phyloP scores from a whole-genome alignment of 2,797 vertebrate species.

The Dallia pectoralis region DNA sequence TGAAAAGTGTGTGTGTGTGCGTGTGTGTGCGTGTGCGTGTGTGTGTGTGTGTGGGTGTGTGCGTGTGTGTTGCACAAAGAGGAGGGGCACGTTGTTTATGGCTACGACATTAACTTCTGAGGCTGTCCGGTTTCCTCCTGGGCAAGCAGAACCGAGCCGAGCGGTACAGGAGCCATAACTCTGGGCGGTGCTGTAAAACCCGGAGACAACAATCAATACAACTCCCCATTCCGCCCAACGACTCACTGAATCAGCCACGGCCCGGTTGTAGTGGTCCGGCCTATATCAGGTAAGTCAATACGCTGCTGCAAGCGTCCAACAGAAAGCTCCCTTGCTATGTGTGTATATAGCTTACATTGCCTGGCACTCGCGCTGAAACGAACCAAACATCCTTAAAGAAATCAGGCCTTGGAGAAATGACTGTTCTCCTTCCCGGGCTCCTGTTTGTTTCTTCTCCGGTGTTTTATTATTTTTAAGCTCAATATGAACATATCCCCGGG shows the following conservation, averaged over 20 bases:
- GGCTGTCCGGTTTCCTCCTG: constrained; percentile 6
- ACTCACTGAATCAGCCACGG: constrained; percentile 23
- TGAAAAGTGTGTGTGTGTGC: constrained; percentile 26
- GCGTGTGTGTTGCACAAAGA: not conserved
- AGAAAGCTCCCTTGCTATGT: constrained; percentile 1
- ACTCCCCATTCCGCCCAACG: constrained; percentile 32
- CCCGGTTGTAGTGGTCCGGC: not conserved
- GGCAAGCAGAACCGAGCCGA: not conserved
- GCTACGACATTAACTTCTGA: not conserved
- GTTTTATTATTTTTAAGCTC: constrained; percentile 9
- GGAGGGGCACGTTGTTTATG: constrained; percentile 6
- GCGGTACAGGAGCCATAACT: constrained; percentile 22
- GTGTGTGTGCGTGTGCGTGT: constrained; percentile 9
- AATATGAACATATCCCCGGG: not conserved
- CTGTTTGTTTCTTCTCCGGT: not conserved
- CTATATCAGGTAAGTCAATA: constrained; percentile 27
- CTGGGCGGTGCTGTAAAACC: constrained; percentile 40
- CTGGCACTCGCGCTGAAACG: not conserved
- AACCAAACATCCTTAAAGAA: constrained; percentile 6
- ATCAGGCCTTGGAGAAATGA: not conserved
- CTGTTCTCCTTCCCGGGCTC: not conserved
- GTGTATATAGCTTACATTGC: constrained; percentile 1
- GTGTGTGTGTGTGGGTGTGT: constrained; percentile 1
- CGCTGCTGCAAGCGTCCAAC: constrained; percentile 21
- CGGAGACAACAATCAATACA: constrained; percentile 43